A percentile compares a stretch with the other conserved stretches of the same genome.
Evolutionary conservation across 2,797 vertebrate genomes (phyloP).

Genomic region (Synaphobranchus kaupii): DNA sequence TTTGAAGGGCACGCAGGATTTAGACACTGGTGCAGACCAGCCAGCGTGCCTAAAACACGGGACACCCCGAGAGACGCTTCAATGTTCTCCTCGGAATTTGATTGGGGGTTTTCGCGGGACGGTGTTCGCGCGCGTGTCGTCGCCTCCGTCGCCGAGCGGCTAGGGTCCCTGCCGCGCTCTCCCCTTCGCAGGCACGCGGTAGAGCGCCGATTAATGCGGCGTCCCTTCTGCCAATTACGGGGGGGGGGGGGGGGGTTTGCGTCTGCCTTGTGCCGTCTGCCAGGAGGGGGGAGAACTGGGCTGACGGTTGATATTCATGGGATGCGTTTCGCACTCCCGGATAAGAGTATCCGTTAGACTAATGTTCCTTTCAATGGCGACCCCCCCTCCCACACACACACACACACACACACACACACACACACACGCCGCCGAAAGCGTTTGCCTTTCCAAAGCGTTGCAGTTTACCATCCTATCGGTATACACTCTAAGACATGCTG

Average conservation of each 20-base stretch:
- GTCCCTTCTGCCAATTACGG: not conserved
- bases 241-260: not conserved
- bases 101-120: not conserved
- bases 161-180: not conserved
- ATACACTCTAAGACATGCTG: too few relatives aligned
- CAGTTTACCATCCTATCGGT: conserved; percentile 7
- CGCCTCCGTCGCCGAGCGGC: not conserved
- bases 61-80: not conserved
- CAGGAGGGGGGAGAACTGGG: not conserved
- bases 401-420: too few relatives aligned
- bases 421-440: too few relatives aligned
- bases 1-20: not conserved
- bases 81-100: not conserved
- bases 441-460: not conserved
- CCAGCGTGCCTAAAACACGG: not conserved
- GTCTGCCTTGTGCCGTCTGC: not conserved
- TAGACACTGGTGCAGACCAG: not conserved
- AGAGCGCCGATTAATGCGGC: not conserved
- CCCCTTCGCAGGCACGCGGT: not conserved
- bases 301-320: conserved; percentile 11
- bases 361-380: conserved; percentile 5
- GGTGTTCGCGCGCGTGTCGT: too few relatives aligned
- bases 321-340: not conserved
- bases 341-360: not conserved
- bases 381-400: too few relatives aligned